Percentiles rank a stretch among this genome's conserved stretches.
Evolutionary conservation across 2,888 invertebrate genomes (phyloP).

Genomic region (Caenorhabditis doughertyi): DNA sequence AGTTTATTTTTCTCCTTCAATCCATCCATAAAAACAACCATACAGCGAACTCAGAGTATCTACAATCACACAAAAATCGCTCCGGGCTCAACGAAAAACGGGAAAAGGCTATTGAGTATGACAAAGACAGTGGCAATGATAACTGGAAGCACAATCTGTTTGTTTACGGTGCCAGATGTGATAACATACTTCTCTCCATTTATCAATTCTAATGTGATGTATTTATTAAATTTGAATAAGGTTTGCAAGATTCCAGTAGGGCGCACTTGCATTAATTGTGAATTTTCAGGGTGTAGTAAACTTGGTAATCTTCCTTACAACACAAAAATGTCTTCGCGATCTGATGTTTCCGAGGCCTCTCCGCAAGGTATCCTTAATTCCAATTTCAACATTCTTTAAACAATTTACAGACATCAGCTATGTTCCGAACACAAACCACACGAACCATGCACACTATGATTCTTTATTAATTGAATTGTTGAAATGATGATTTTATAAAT

Average conservation of each 20-base stretch:
- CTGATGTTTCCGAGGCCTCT: slow-evolving; percentile 55
- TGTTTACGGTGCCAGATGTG: slow-evolving; percentile 69
- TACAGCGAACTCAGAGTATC: slow-evolving; percentile 55
- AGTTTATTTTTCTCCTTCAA: slow-evolving; percentile 5
- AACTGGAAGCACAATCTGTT: slow-evolving; percentile 64
- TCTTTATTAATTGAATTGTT: neutral
- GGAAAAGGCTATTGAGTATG: slow-evolving; percentile 54
- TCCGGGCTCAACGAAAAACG: slow-evolving; percentile 49
- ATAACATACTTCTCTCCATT: slow-evolving; percentile 63
- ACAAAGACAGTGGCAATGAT: slow-evolving; percentile 67
- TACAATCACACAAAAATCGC: slow-evolving; percentile 56
- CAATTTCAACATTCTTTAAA: neutral
- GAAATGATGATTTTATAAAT: no score
- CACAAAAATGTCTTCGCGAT: slow-evolving; percentile 66
- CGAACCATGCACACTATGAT: slow-evolving; percentile 48
- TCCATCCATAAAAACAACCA: neutral
- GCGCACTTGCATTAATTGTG: neutral
- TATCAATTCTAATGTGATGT: slow-evolving; percentile 64
- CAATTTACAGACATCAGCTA: slow-evolving; percentile 56
- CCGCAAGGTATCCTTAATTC: neutral
- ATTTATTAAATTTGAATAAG: slow-evolving; percentile 74
- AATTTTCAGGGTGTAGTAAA: slow-evolving; percentile 68
- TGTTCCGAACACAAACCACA: slow-evolving; percentile 29
- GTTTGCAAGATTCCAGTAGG: slow-evolving; percentile 19
- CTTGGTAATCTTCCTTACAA: slow-evolving; percentile 65